Evolutionary conservation across 30 jellyfish, hydroid and myxozoan genomes (phyloP).

Genomic region (Turritopsis rubra): DNA sequence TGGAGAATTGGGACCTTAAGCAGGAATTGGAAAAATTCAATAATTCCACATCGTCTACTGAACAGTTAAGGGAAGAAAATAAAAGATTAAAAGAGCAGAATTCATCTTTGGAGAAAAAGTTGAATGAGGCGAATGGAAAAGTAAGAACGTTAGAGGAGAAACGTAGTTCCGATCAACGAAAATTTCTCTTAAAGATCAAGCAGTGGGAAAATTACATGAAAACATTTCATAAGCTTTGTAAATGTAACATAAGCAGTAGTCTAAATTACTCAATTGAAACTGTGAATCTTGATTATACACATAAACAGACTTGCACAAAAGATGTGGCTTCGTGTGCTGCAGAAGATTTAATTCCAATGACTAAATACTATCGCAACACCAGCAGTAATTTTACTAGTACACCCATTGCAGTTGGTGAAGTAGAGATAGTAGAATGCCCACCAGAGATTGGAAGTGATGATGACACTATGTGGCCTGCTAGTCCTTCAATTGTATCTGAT

Average conservation of each 20-base stretch:
- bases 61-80: not conserved
- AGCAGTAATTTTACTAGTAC: not conserved
- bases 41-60: not conserved
- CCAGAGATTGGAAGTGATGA: constrained; percentile 15
- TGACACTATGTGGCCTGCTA: not conserved
- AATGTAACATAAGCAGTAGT: not conserved
- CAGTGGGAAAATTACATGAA: not conserved
- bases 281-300: not conserved
- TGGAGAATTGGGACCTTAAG: constrained; percentile 4
- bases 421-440: not conserved
- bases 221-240: not conserved
- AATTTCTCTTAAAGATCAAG: not conserved
- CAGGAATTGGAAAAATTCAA: not conserved
- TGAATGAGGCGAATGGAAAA: not conserved
- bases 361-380: not conserved
- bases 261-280: not conserved
- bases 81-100: not conserved
- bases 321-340: too few species aligned
- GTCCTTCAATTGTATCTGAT: not conserved
- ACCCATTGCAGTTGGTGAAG: constrained; percentile 5
- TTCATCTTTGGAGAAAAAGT: not conserved
- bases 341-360: too few species aligned
- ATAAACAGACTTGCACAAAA: too few species aligned
- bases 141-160: not conserved
- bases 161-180: not conserved